These are phyloP conservation scores for Eospalax fontanierii DNA, from an alignment of 2,797 vertebrate genomes.

Conservation along the genomic window DNA sequence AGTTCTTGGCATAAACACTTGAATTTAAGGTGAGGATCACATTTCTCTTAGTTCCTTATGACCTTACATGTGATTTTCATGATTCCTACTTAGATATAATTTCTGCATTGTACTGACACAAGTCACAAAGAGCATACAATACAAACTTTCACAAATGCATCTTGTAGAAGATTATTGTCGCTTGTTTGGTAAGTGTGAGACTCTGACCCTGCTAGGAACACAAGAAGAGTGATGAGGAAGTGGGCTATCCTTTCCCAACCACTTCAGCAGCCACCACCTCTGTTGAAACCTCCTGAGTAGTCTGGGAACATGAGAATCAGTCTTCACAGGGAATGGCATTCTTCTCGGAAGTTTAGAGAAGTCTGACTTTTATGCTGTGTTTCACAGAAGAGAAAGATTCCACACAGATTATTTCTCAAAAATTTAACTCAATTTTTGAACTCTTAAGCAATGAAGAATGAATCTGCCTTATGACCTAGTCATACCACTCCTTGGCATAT, in stretches of 20 bases:
- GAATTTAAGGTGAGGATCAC: not conserved
- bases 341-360: not conserved
- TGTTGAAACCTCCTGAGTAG: not conserved
- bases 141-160: slow-evolving; percentile 8
- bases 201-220: not conserved
- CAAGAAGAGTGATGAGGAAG: not conserved
- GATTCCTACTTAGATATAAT: not conserved
- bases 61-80: slow-evolving; percentile 33
- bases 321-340: not conserved
- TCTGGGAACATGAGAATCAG: not conserved
- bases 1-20: not conserved
- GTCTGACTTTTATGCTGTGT: not conserved
- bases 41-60: not conserved
- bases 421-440: not conserved
- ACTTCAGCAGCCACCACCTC: not conserved
- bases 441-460: no score
- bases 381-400: not conserved
- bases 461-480: no score
- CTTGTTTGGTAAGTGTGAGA: slow-evolving; percentile 34
- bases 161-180: slow-evolving; percentile 5
- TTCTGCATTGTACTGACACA: not conserved
- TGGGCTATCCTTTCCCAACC: not conserved
- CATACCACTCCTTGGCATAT: no score
- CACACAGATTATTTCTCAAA: not conserved
- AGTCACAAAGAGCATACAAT: slow-evolving; percentile 3